Percentiles rank a stretch among this genome's conserved stretches.
These are phyloP conservation scores for Triops longicaudatus DNA, from an alignment of 1,140 invertebrate genomes.

Conservation along the genomic window DNA sequence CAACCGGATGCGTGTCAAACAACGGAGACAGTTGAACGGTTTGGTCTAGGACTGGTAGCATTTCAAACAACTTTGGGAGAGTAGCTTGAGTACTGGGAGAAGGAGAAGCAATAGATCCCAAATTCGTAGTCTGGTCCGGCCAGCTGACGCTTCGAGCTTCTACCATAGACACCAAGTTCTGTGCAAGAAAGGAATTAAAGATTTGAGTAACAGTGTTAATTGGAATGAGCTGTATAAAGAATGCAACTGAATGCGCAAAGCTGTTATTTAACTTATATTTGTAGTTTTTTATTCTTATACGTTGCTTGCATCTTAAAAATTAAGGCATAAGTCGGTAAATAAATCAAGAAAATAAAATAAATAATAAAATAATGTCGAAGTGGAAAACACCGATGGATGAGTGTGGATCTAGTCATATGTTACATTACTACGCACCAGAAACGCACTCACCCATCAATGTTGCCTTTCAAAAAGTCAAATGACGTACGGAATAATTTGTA, in stretches of 20 bases:
- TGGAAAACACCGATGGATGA: slow-evolving; percentile 17
- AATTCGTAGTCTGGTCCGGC: slow-evolving; percentile 22
- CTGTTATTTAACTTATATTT: no score
- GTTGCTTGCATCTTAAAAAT: no score
- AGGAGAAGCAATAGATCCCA: neutral
- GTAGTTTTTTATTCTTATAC: no score
- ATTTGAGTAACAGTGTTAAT: no score
- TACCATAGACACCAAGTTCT: slow-evolving; percentile 22
- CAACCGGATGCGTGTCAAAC: neutral
- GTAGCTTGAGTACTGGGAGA: neutral
- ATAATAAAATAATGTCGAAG: neutral
- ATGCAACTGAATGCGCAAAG: no score
- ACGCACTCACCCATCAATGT: slow-evolving; percentile 7
- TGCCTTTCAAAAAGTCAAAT: neutral
- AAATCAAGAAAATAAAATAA: neutral
- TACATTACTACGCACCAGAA: slow-evolving; percentile 20
- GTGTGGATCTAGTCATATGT: slow-evolving; percentile 28
- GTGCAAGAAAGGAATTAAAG: neutral
- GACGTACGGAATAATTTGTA: neutral
- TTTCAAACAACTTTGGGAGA: neutral
- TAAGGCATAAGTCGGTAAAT: no score
- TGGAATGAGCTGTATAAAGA: no score
- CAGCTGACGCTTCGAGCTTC: slow-evolving; percentile 25
- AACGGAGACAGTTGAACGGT: slow-evolving; percentile 3
- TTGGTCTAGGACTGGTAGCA: neutral